A percentile compares a stretch with the other conserved stretches of the same genome.
Evolutionary conservation across 1,140 invertebrate genomes (phyloP).

Genomic region (Charaxes varanes): DNA sequence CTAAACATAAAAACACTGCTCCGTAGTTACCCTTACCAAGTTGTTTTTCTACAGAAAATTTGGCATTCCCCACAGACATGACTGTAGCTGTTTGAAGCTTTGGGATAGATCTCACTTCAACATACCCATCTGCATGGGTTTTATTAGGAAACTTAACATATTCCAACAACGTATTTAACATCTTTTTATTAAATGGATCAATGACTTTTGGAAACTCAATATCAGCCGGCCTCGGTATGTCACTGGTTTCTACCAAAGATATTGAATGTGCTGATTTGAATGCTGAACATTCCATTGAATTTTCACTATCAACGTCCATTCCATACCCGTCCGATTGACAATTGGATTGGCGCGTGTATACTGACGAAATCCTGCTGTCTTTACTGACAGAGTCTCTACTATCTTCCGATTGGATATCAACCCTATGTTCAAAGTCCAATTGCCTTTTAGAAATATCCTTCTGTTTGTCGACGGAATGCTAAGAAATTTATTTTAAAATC

Average conservation of each 20-base stretch:
- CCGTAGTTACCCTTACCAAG: constrained; percentile 85
- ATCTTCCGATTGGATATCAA: constrained; percentile 67
- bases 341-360: constrained; percentile 64
- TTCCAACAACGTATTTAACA: constrained; percentile 70
- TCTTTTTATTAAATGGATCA: constrained; percentile 75
- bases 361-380: constrained; percentile 66
- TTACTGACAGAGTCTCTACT: constrained; percentile 70
- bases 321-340: constrained; percentile 64
- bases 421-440: constrained; percentile 63
- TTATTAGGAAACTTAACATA: constrained; percentile 76
- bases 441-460: constrained; percentile 70
- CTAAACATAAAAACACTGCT: constrained; percentile 79
- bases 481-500: too few species aligned
- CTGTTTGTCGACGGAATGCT: constrained; percentile 59
- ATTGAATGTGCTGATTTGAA: constrained; percentile 70
- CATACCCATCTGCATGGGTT: constrained; percentile 67
- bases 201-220: constrained; percentile 68
- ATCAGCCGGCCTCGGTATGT: constrained; percentile 64
- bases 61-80: constrained; percentile 71
- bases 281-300: constrained; percentile 66
- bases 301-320: constrained; percentile 73
- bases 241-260: constrained; percentile 63
- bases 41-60: constrained; percentile 81
- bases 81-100: constrained; percentile 56
- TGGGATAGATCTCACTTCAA: constrained; percentile 57